Percentiles rank a stretch among this genome's conserved stretches.
Evolutionary conservation across 2,797 vertebrate genomes (phyloP).

Genomic region (Enteromius unitaeniatus): DNA sequence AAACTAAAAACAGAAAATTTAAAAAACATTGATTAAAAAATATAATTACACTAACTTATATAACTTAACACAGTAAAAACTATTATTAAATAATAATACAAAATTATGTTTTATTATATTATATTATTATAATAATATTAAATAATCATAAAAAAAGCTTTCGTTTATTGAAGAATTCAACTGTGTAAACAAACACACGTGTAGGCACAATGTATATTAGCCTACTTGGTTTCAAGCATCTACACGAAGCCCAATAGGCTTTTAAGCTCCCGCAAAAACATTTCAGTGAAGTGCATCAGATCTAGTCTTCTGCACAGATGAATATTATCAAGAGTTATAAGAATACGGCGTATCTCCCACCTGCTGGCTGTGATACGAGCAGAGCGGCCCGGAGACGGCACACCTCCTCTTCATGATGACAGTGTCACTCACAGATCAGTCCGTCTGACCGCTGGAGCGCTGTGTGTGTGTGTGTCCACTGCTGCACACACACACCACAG

Average conservation of each 20-base stretch:
- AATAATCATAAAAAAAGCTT: too few relatives aligned
- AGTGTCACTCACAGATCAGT: slow-evolving; percentile 2
- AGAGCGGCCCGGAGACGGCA: background rate
- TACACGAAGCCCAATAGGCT: background rate
- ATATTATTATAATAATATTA: too few relatives aligned
- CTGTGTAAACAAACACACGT: background rate
- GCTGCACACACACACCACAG: slow-evolving; percentile 49
- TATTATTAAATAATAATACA: background rate
- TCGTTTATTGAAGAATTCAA: background rate
- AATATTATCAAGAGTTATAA: background rate
- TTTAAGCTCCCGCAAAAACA: background rate
- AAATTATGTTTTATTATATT: too few relatives aligned
- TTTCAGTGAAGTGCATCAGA: background rate
- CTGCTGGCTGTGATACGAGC: background rate
- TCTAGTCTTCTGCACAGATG: background rate
- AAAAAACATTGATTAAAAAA: background rate
- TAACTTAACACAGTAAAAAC: background rate
- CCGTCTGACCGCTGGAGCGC: background rate
- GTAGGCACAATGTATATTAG: background rate
- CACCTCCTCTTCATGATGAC: slow-evolving; percentile 16
- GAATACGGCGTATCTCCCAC: background rate
- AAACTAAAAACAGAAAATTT: background rate
- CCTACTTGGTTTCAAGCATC: background rate
- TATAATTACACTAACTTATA: background rate
- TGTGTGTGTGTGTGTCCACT: background rate